Conservation (phyloP, 2,888 invertebrate genomes). For the Caenorhabditis sulstoni region DNA sequence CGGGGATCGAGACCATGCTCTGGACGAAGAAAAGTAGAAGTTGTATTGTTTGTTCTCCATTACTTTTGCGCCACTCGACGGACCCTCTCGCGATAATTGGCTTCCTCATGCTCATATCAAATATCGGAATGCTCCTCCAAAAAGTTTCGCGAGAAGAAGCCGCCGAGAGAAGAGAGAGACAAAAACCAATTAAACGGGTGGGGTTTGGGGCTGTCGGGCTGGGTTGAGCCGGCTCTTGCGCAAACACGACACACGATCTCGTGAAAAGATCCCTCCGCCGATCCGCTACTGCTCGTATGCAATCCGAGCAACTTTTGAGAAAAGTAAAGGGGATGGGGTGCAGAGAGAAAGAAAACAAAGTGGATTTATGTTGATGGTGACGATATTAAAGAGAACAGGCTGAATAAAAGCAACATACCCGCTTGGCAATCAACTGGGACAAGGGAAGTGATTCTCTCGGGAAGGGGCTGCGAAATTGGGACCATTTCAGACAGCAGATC, state of each 20-base stretch:
- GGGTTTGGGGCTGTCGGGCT: slow-evolving; percentile 23
- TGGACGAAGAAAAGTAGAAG: background rate
- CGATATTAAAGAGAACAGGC: slow-evolving; percentile 1
- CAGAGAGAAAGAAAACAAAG: background rate
- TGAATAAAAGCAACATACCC: slow-evolving; percentile 12
- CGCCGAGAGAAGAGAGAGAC: background rate
- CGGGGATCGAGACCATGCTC: background rate
- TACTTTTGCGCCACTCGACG: slow-evolving; percentile 26
- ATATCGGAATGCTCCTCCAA: slow-evolving; percentile 34
- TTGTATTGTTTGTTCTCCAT: slow-evolving; percentile 44
- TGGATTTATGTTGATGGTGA: background rate
- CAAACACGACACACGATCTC: slow-evolving; percentile 21
- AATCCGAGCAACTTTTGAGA: slow-evolving; percentile 13
- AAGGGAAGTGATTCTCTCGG: background rate
- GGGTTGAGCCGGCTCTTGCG: slow-evolving; percentile 44
- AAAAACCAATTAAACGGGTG: slow-evolving; percentile 47
- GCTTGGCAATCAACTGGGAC: background rate
- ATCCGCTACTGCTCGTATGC: slow-evolving; percentile 9
- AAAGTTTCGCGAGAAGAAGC: slow-evolving; percentile 7
- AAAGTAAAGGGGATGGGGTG: background rate
- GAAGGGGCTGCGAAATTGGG: background rate
- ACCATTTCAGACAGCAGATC: background rate
- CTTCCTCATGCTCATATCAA: slow-evolving; percentile 35
- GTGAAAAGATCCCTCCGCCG: slow-evolving; percentile 35
- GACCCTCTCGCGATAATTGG: slow-evolving; percentile 37